Conservation (phyloP, 2,888 invertebrate species). For the Pollenia amentaria region DNA sequence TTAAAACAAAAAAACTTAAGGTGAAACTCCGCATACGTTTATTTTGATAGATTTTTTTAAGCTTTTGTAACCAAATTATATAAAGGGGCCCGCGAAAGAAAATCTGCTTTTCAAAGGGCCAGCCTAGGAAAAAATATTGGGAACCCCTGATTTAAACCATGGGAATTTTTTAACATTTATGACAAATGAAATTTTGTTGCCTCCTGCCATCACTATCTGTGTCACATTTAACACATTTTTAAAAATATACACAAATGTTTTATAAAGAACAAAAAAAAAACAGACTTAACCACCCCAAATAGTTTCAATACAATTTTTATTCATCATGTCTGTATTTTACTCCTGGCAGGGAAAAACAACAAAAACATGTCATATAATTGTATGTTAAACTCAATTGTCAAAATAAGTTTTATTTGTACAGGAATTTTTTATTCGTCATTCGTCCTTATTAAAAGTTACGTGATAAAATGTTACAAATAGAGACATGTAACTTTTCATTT, state of each 20-base stretch:
- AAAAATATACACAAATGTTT: slow-evolving; percentile 43
- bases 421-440: slow-evolving; percentile 50
- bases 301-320: slow-evolving; percentile 3
- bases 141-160: neutral
- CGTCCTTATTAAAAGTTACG: slow-evolving; percentile 62
- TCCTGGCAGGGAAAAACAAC: neutral
- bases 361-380: slow-evolving; percentile 42
- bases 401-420: slow-evolving; percentile 52
- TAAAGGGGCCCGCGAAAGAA: no score
- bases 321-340: neutral
- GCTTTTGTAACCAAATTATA: no score
- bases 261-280: no score
- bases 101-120: neutral
- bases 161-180: slow-evolving; percentile 12
- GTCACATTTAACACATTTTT: slow-evolving; percentile 33
- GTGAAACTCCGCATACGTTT: no score
- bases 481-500: slow-evolving; percentile 63
- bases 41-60: no score
- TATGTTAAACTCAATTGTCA: slow-evolving; percentile 17
- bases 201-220: slow-evolving; percentile 11
- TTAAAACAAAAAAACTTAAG: no score
- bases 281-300: slow-evolving; percentile 43
- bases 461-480: slow-evolving; percentile 68
- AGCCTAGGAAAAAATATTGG: neutral
- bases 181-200: neutral